phyloP scores from a whole-genome alignment of 2,888 invertebrate species.

The Cryptophagus acutangulus region DNA sequence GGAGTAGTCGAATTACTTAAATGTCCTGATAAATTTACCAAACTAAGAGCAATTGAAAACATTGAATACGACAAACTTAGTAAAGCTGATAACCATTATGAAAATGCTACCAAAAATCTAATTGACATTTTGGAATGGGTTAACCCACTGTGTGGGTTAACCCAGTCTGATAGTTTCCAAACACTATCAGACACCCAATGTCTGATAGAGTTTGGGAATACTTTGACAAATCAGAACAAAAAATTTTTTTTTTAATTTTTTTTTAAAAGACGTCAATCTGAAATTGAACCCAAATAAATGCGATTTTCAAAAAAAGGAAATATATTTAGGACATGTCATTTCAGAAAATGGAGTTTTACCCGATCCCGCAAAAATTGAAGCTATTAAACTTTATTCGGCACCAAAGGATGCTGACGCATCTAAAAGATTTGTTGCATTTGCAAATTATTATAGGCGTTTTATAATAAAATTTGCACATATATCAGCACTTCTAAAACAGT shows the following conservation, averaged over 20 bases:
- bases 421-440: conserved; percentile 23
- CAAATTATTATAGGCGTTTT: conserved; percentile 21
- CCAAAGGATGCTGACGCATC: conserved; percentile 18
- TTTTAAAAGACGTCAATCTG: conserved; percentile 18
- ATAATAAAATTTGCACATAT: conserved; percentile 19
- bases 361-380: conserved; percentile 19
- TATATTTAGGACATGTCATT: conserved; percentile 21
- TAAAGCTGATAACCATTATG: too few species aligned
- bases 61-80: too few species aligned
- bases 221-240: conserved; percentile 21
- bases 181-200: too few species aligned
- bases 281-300: conserved; percentile 27
- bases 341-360: conserved; percentile 17
- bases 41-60: too few species aligned
- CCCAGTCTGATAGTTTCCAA: too few species aligned
- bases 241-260: conserved; percentile 11
- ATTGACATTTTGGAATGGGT: too few species aligned
- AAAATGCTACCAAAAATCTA: too few species aligned
- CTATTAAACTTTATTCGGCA: conserved; percentile 18
- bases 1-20: too few species aligned
- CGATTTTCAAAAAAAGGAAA: conserved; percentile 19
- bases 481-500: conserved; percentile 17
- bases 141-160: too few species aligned
- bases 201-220: conserved; percentile 15
- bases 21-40: too few species aligned